Evolutionary conservation across 2,797 vertebrate genomes (phyloP).

Genomic region (Peromyscus melanophrys): DNA sequence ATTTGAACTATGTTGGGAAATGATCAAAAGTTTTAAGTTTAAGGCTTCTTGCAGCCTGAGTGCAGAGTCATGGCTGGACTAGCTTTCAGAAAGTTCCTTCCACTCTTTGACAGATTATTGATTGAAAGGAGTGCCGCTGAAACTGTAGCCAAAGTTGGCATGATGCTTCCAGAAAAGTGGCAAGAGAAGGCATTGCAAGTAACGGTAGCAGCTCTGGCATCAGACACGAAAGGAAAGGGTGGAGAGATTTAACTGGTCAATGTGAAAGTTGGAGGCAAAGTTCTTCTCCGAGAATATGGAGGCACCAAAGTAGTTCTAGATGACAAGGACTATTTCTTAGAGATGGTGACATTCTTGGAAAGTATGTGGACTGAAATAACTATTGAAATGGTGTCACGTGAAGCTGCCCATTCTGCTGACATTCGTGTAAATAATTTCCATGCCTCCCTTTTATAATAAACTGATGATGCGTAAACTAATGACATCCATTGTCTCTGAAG

Average conservation of each 20-base stretch:
- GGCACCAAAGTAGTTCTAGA: neutral
- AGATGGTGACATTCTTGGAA: neutral
- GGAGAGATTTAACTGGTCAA: neutral
- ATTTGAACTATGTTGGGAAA: neutral
- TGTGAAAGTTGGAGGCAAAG: neutral
- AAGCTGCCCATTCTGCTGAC: neutral
- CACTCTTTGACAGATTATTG: neutral
- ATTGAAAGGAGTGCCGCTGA: neutral
- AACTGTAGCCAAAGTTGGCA: neutral
- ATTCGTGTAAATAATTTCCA: neutral
- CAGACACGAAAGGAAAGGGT: neutral
- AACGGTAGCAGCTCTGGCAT: neutral
- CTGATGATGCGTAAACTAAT: neutral
- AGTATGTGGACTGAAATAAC: neutral
- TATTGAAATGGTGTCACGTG: neutral
- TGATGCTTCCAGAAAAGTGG: neutral
- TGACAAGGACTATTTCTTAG: neutral
- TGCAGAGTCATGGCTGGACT: neutral
- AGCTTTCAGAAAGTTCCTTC: neutral
- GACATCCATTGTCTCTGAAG: neutral
- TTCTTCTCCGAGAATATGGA: neutral
- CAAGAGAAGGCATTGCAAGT: neutral
- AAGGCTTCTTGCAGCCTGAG: neutral
- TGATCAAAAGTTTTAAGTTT: neutral
- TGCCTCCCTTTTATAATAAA: neutral